Conservation (phyloP, 2,888 invertebrate genomes). For the Ormyrus labotus region DNA sequence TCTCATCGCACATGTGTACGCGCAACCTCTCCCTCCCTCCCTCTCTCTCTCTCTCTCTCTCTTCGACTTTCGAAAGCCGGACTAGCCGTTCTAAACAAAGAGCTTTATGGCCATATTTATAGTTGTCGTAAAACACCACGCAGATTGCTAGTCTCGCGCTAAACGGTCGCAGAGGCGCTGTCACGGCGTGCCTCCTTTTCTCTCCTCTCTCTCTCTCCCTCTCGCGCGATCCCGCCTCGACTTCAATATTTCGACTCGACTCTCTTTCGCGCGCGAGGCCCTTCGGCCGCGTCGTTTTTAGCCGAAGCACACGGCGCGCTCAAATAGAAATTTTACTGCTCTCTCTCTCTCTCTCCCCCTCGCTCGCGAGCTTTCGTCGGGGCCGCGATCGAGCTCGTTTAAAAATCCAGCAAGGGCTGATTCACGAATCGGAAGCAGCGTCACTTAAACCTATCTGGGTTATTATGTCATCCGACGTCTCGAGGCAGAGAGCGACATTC, state of each 20-base stretch:
- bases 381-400: too few relatives aligned
- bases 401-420: not conserved
- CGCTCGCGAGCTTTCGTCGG: too few relatives aligned
- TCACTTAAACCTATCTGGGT: conserved; percentile 11
- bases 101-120: conserved; percentile 74
- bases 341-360: too few relatives aligned
- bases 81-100: conserved; percentile 72
- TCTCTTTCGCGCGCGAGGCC: too few relatives aligned
- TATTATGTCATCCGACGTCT: conserved; percentile 19
- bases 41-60: conserved; percentile 1
- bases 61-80: conserved; percentile 69
- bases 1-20: not conserved
- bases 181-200: conserved; percentile 56
- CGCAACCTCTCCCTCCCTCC: not conserved
- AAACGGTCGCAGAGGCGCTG: conserved; percentile 61
- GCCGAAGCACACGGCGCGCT: too few relatives aligned
- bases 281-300: too few relatives aligned
- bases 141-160: conserved; percentile 72
- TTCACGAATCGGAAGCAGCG: not conserved
- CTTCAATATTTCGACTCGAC: too few relatives aligned
- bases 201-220: conserved; percentile 48
- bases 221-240: conserved; percentile 15
- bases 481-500: not conserved
- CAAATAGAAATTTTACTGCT: too few relatives aligned
- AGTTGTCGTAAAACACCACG: conserved; percentile 74